Percentiles rank a stretch among this genome's conserved stretches.
phyloP scores from a whole-genome alignment of 2,113 vertebrate species.

The Cinclus mexicanus region DNA sequence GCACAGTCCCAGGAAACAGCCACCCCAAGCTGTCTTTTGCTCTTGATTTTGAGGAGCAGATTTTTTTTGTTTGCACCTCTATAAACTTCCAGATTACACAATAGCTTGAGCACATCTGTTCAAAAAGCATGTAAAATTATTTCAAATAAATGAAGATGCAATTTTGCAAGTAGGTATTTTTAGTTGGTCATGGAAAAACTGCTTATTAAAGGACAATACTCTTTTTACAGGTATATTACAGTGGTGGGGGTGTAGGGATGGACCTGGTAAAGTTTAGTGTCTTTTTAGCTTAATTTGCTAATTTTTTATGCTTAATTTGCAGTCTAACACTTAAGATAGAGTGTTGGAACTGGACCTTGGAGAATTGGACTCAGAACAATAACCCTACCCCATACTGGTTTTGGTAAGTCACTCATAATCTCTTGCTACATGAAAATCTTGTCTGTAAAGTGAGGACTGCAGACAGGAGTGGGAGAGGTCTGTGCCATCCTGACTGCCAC shows the following conservation, averaged over 20 bases:
- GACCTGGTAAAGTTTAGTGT: not conserved
- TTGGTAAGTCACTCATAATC: not conserved
- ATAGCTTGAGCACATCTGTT: not conserved
- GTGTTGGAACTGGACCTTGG: rapidly evolving
- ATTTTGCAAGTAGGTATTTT: not conserved
- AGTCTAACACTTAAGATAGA: not conserved
- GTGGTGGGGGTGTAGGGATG: not conserved
- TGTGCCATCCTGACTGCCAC: not conserved
- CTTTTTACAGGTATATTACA: not conserved
- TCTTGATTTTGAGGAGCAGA: not conserved
- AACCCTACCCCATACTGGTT: not conserved
- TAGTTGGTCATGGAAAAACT: not conserved
- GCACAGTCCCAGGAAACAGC: not conserved
- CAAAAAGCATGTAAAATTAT: not conserved
- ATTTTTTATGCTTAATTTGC: not conserved
- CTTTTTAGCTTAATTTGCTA: not conserved
- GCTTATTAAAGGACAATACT: not conserved
- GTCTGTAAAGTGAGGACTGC: not conserved
- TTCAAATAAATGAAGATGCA: not conserved
- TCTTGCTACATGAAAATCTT: not conserved
- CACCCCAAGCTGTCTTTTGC: not conserved
- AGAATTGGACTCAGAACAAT: not conserved
- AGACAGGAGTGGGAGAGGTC: not conserved
- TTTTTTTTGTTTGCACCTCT: not conserved
- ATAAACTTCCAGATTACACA: not conserved